A percentile compares a stretch with the other conserved stretches of the same genome.
These are phyloP conservation scores for Nycticebus coucang DNA, from an alignment of 2,113 vertebrate species.

Conservation along the genomic window DNA sequence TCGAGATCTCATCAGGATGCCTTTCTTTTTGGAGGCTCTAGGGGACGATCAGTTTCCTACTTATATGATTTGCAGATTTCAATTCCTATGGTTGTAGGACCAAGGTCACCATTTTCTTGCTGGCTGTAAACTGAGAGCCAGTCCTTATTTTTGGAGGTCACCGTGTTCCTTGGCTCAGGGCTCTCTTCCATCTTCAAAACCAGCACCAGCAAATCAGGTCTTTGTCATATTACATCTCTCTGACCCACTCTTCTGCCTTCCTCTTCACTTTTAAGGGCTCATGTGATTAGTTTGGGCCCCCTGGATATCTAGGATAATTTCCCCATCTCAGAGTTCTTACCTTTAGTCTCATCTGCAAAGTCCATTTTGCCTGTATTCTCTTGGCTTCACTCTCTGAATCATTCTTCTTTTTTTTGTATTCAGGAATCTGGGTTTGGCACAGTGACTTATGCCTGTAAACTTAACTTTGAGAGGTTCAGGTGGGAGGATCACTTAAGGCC, in stretches of 20 bases:
- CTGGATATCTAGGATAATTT: not conserved
- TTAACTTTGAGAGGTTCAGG: too few relatives aligned
- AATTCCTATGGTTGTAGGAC: not conserved
- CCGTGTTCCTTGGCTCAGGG: not conserved
- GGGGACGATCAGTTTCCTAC: not conserved
- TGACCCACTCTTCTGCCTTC: not conserved
- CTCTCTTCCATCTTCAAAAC: not conserved
- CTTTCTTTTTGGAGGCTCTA: not conserved
- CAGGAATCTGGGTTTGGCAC: not conserved
- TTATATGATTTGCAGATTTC: constrained; percentile 4
- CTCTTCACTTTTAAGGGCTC: not conserved
- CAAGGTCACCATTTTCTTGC: not conserved
- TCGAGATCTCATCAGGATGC: not conserved
- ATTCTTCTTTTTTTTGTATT: constrained; percentile 12
- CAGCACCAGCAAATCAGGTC: not conserved
- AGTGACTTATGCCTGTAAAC: too few relatives aligned
- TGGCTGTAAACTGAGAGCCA: not conserved
- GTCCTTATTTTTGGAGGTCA: not conserved
- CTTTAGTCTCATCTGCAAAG: not conserved
- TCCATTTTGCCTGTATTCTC: not conserved
- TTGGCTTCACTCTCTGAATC: not conserved
- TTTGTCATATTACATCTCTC: not conserved
- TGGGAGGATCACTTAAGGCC: too few relatives aligned
- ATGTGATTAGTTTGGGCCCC: not conserved
- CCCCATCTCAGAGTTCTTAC: not conserved